Base-by-base conservation (phyloP, 2,113 vertebrate genomes). In the Megalops atlanticus region DNA sequence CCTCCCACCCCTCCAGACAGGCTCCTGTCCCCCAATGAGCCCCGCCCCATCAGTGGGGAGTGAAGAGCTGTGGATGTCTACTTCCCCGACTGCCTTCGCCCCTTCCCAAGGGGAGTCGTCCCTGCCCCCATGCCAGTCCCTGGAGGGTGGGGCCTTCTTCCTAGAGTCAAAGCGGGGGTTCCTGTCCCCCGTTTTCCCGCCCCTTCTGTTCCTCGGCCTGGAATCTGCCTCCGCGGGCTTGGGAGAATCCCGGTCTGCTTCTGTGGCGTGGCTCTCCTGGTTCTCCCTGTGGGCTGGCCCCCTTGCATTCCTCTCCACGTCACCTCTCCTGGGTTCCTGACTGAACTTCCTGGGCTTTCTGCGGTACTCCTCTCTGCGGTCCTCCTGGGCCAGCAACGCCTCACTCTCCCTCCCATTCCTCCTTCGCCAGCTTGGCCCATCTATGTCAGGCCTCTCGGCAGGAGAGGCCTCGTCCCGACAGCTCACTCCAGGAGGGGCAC, bases 41-140 rank as follows among this genome's bases (percentile, higher is more conserved):
- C 75, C 43, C 0, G 54, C 35, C 82, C 14, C 76, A 14, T 82
- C 83, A 52, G 47, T 36, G 86, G 89, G 80, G 73, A 82, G 89
- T 33, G 88, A 83, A 76, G 58, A 86, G 75, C 84, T 92, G 92
- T 78, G 84, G 1, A 24, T 84, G 85, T 84, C 83, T 88, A 76
- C 16, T 79, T 85, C 88, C 39, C 90, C 88, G 36, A 94, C 93
- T 74, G 90, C 74, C 74, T 93, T 91, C n/a, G 83, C 84, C 77
- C 92, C 85, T 74, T 94, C 82, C 86, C 93, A 86, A 85, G 86
- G 85, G 85, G 85, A 84, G 84, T 78, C 92, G 80, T 94, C 95
- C 89, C 91, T 95, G 87, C 3, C 89, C 0, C 93, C 92, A 3
- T 93, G 92, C 4, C 95, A 94, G 79, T 92, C 91, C 85, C 94